Evolutionary conservation across 2,888 invertebrate species (phyloP).

Genomic region (Leucoma salicis): DNA sequence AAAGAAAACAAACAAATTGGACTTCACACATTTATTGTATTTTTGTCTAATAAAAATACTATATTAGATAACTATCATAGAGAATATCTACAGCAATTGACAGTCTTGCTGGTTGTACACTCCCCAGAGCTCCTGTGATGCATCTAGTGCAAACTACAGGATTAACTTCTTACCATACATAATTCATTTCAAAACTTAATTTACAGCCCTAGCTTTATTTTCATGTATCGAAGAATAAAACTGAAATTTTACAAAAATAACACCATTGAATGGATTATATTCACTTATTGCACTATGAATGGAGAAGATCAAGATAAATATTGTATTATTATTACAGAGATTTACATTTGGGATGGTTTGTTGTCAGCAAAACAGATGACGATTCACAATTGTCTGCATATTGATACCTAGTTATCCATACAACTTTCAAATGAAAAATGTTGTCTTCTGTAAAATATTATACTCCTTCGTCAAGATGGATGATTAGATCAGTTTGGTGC

Average conservation of each 20-base stretch:
- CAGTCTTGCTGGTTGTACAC: slow-evolving; percentile 77
- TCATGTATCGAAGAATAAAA: slow-evolving; percentile 46
- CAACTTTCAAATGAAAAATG: too few species aligned
- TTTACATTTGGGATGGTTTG: too few species aligned
- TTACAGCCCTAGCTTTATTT: slow-evolving; percentile 62
- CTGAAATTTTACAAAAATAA: slow-evolving; percentile 54
- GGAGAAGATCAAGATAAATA: slow-evolving; percentile 17
- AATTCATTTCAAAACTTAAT: slow-evolving; percentile 60
- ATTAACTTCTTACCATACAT: slow-evolving; percentile 42
- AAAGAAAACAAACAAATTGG: slow-evolving; percentile 52
- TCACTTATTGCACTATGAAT: slow-evolving; percentile 72
- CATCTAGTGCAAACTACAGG: slow-evolving; percentile 44
- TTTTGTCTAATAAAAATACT: slow-evolving; percentile 82
- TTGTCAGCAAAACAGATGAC: neutral
- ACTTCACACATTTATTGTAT: slow-evolving; percentile 83
- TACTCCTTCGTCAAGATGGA: too few species aligned
- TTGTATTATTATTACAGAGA: too few species aligned
- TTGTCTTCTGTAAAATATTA: too few species aligned
- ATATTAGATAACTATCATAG: slow-evolving; percentile 74
- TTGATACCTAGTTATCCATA: too few species aligned
- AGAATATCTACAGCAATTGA: slow-evolving; percentile 80
- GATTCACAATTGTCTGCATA: too few species aligned
- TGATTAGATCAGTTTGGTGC: too few species aligned
- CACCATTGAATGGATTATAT: slow-evolving; percentile 62
- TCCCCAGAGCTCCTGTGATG: slow-evolving; percentile 58